Conservation (phyloP, 2,888 invertebrate genomes). For the Pristionchus arcanus region DNA sequence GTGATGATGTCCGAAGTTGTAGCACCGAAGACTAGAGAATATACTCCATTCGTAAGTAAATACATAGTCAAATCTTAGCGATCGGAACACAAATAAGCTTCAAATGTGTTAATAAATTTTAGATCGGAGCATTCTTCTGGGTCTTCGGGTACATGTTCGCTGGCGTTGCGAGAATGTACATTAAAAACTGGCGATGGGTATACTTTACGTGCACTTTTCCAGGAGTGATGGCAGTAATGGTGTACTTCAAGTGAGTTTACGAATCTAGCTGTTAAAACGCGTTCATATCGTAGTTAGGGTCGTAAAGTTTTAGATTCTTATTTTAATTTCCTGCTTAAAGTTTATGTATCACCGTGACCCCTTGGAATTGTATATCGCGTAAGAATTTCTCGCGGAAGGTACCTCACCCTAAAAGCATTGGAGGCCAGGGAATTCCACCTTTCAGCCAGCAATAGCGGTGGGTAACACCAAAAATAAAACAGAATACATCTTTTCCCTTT, state of each 20-base stretch:
- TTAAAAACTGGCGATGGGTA: conserved; percentile 71
- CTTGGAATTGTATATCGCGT: no score
- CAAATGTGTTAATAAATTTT: not conserved
- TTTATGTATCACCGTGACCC: no score
- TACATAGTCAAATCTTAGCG: no score
- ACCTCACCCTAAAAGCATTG: no score
- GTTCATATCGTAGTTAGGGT: not conserved
- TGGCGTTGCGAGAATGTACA: conserved; percentile 70
- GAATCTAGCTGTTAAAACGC: not conserved
- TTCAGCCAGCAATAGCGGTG: no score
- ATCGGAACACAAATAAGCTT: no score
- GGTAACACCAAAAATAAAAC: no score
- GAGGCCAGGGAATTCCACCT: no score
- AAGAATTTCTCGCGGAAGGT: no score
- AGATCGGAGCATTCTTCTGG: conserved; percentile 53
- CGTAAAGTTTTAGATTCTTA: no score
- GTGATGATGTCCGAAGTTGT: conserved; percentile 66
- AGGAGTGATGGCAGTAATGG: conserved; percentile 68
- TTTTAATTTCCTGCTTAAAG: no score
- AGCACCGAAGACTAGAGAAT: conserved; percentile 63
- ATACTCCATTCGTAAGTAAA: conserved; percentile 61
- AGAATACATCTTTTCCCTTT: no score
- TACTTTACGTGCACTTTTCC: conserved; percentile 73
- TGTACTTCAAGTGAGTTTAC: conserved; percentile 26
- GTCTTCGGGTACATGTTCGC: conserved; percentile 74